Conservation (phyloP, 92 coral and sea anemone genomes). For the Meandrina meandrites region DNA sequence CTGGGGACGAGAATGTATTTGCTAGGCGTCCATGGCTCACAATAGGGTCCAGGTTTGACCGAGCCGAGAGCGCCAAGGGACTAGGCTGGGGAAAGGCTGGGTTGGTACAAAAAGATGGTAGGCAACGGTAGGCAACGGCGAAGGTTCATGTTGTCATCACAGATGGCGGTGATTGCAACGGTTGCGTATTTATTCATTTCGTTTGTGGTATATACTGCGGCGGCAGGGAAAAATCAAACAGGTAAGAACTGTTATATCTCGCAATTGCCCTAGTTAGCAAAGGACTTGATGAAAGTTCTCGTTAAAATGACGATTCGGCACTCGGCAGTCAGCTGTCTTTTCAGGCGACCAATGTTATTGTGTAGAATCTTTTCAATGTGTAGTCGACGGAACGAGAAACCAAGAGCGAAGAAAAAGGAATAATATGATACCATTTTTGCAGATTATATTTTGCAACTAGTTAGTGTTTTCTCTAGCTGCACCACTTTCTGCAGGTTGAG, state of each 20-base stretch:
- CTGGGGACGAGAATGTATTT: too few species aligned
- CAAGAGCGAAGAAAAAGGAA: neutral
- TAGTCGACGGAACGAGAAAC: neutral
- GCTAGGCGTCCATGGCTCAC: too few species aligned
- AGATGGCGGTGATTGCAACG: conserved; percentile 12
- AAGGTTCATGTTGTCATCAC: neutral
- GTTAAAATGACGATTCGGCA: neutral
- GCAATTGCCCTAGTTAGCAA: neutral
- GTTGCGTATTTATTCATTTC: neutral
- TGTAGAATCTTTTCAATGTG: neutral
- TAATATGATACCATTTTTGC: neutral
- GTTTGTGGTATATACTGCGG: neutral
- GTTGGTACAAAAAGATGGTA: neutral
- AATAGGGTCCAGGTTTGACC: too few species aligned
- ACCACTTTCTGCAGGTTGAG: too few species aligned
- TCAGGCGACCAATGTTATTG: too few species aligned
- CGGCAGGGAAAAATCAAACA: neutral
- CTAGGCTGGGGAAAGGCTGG: conserved; percentile 30
- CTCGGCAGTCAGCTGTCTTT: neutral
- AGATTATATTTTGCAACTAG: neutral
- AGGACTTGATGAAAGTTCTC: neutral
- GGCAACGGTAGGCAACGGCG: neutral
- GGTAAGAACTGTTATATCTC: neutral
- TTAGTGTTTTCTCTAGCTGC: neutral
- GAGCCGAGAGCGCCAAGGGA: too few species aligned